A percentile compares a stretch with the other conserved stretches of the same genome.
Evolutionary conservation across 2,888 invertebrate genomes (phyloP).

Genomic region (Netelia virgata): DNA sequence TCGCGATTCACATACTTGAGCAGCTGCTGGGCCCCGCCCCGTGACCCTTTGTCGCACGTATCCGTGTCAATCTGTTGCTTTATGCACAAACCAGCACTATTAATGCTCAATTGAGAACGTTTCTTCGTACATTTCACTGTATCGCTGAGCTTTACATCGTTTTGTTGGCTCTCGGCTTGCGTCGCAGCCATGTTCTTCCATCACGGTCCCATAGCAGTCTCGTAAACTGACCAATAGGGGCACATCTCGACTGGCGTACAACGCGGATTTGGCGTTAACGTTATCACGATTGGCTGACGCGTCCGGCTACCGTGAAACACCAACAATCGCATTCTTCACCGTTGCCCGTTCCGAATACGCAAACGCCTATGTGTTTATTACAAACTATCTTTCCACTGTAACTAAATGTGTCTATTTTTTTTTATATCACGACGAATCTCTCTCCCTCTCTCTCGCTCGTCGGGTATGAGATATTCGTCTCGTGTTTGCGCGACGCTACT

Average conservation of each 20-base stretch:
- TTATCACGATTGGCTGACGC: constrained; percentile 72
- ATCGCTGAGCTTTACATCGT: constrained; percentile 86
- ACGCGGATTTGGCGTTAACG: constrained; percentile 68
- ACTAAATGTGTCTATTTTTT: constrained; percentile 61
- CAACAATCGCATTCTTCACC: constrained; percentile 77
- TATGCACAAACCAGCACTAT: constrained; percentile 83
- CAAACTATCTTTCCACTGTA: constrained; percentile 59
- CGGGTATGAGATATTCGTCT: background rate
- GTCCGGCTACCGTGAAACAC: constrained; percentile 73
- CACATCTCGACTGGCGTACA: constrained; percentile 75
- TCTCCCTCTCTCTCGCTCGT: background rate
- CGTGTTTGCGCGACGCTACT: constrained; percentile 7
- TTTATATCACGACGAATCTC: background rate
- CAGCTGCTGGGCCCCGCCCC: constrained; percentile 84
- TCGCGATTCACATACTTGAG: constrained; percentile 93
- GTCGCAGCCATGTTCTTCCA: constrained; percentile 92
- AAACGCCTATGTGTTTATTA: constrained; percentile 18
- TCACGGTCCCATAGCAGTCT: constrained; percentile 81
- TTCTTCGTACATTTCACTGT: constrained; percentile 85
- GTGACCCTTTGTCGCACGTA: constrained; percentile 79
- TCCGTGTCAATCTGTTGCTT: constrained; percentile 80
- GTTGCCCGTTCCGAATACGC: constrained; percentile 30
- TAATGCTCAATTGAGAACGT: constrained; percentile 85
- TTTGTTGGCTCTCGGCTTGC: constrained; percentile 93
- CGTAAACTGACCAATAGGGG: constrained; percentile 81